Percentiles rank a stretch among this genome's conserved stretches.
Evolutionary conservation across 2,888 invertebrate species (phyloP).

Genomic region (Dynastes maya): DNA sequence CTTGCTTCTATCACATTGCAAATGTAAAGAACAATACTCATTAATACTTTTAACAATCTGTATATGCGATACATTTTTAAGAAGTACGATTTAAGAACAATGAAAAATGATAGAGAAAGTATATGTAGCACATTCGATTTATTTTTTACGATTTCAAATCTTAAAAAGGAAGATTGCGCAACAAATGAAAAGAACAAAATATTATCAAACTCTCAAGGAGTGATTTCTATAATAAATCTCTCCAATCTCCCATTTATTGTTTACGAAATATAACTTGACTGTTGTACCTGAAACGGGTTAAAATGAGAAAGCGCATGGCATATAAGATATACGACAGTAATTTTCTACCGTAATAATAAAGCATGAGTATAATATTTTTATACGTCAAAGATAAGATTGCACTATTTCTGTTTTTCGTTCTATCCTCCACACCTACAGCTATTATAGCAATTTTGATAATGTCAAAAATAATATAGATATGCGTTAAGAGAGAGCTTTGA

Average conservation of each 20-base stretch:
- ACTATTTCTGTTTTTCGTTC: too few relatives aligned
- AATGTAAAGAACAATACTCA: too few relatives aligned
- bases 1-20: too few relatives aligned
- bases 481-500: not conserved
- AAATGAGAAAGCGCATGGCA: not conserved
- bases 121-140: too few relatives aligned
- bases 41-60: too few relatives aligned
- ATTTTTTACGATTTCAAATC: too few relatives aligned
- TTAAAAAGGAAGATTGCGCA: conserved; percentile 23
- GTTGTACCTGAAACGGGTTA: not conserved
- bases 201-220: not conserved
- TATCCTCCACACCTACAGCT: not conserved
- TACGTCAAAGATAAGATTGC: too few relatives aligned
- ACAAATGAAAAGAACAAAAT: not conserved
- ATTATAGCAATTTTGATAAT: not conserved
- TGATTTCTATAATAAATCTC: conserved; percentile 8
- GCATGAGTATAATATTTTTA: too few relatives aligned
- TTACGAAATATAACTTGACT: not conserved
- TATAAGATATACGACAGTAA: too few relatives aligned
- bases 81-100: too few relatives aligned
- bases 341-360: too few relatives aligned
- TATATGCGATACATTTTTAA: too few relatives aligned
- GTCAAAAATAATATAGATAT: not conserved
- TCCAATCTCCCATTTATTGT: not conserved
- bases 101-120: conserved; percentile 9